These are phyloP conservation scores for Helicoverpa armigera DNA, from an alignment of 1,140 invertebrate species.

Conservation along the genomic window DNA sequence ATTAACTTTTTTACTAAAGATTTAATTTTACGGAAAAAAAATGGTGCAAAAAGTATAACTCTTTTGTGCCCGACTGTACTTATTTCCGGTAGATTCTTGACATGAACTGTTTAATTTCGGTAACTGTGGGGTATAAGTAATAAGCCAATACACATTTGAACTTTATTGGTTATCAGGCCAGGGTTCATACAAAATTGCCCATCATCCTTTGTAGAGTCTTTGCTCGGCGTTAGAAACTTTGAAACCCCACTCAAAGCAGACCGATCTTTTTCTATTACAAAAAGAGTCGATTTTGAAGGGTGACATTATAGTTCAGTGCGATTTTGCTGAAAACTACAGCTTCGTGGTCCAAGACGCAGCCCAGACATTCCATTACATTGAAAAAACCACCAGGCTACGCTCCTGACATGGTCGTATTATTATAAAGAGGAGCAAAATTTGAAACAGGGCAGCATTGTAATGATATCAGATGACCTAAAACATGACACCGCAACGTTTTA, in stretches of 20 bases:
- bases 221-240: background rate
- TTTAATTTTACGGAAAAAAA: no score
- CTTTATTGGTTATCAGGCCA: no score
- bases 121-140: no score
- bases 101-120: no score
- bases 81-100: no score
- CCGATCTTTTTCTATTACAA: no score
- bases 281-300: background rate
- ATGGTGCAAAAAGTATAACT: no score
- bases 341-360: conserved; percentile 50
- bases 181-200: no score
- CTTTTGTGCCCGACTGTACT: no score
- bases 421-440: background rate
- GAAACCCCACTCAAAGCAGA: background rate
- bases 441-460: conserved; percentile 29
- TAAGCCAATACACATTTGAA: no score
- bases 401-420: conserved; percentile 17
- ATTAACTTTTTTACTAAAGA: no score
- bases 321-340: conserved; percentile 55
- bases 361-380: conserved; percentile 43
- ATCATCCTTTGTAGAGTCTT: background rate
- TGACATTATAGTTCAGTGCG: conserved; percentile 3
- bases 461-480: conserved; percentile 32
- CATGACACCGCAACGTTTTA: conserved; percentile 19
- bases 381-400: conserved; percentile 52